Percentiles rank a stretch among this genome's conserved stretches.
Evolutionary conservation across 2,888 invertebrate genomes (phyloP).

Genomic region (Dryomyza anilis): DNA sequence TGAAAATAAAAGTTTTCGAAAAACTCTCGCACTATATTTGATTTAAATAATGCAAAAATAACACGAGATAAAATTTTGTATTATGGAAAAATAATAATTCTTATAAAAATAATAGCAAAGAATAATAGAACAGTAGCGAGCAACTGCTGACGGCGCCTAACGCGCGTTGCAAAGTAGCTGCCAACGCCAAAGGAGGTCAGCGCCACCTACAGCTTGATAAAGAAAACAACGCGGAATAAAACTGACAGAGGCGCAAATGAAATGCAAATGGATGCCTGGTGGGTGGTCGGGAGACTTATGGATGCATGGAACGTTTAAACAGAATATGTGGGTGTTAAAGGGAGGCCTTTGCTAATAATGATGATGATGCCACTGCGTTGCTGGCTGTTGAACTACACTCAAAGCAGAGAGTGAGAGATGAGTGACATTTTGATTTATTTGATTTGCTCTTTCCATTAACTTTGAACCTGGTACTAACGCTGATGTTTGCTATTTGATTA

Average conservation of each 20-base stretch:
- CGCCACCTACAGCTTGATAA: conserved; percentile 15
- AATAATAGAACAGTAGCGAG: too few species aligned
- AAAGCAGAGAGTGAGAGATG: too few species aligned
- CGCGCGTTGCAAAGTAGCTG: background rate
- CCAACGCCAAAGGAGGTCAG: conserved; percentile 18
- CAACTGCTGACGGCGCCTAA: background rate
- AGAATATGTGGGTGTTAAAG: too few species aligned
- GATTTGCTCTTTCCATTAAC: conserved; percentile 21
- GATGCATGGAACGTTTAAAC: background rate
- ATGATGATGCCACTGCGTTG: background rate
- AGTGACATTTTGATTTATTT: conserved; percentile 15
- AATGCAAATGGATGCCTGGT: too few species aligned
- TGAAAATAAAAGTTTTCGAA: too few species aligned
- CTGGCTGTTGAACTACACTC: background rate
- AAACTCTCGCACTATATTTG: background rate
- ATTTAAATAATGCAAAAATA: background rate
- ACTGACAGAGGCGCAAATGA: background rate
- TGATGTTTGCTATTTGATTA: too few species aligned
- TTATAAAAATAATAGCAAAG: background rate
- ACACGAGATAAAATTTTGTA: background rate
- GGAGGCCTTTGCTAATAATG: too few species aligned
- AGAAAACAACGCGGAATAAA: background rate
- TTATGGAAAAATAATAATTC: background rate
- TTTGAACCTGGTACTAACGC: conserved; percentile 16
- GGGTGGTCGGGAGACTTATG: background rate